Evolutionary conservation across 2,113 vertebrate species (phyloP).

Genomic region (Numenius arquata): DNA sequence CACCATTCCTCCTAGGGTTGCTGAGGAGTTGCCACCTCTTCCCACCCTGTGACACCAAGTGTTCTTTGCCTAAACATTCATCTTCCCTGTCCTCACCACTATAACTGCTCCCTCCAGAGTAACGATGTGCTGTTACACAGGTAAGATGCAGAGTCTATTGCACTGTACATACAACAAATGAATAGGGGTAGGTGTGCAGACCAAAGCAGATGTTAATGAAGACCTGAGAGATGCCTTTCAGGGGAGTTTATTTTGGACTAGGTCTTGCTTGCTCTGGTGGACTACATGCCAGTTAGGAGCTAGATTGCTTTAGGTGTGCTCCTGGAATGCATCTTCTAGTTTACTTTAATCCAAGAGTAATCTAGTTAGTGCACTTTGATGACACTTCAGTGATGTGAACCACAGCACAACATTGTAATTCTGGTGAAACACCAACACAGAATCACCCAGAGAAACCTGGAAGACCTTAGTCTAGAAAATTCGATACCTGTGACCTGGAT

Average conservation of each 20-base stretch:
- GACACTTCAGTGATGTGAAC: neutral
- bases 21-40: neutral
- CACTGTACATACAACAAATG: fast-evolving
- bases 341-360: neutral
- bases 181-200: neutral
- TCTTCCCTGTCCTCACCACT: neutral
- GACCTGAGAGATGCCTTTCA: neutral
- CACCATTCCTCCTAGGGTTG: neutral
- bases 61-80: neutral
- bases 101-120: neutral
- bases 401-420: neutral
- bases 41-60: neutral
- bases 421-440: neutral
- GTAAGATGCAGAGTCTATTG: neutral
- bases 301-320: neutral
- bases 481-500: fast-evolving
- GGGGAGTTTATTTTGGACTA: neutral
- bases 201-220: neutral
- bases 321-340: neutral
- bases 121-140: neutral
- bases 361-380: neutral
- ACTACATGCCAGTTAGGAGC: neutral
- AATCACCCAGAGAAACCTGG: neutral
- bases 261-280: neutral
- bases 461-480: neutral